Evolutionary conservation across 1,140 invertebrate species (phyloP).

Genomic region (Caenorhabditis brenneri): DNA sequence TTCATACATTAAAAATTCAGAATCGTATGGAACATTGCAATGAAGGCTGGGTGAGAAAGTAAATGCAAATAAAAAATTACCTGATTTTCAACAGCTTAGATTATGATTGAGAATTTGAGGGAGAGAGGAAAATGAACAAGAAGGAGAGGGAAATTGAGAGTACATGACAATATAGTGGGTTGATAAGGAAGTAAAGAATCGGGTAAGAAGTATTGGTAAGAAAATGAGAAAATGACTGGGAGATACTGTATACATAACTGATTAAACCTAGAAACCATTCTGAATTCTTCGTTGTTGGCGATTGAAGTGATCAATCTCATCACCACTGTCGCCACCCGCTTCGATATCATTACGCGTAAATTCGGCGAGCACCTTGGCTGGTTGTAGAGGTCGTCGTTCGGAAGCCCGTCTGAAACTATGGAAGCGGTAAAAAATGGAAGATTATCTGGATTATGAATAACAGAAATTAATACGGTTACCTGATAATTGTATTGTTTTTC

Average conservation of each 20-base stretch:
- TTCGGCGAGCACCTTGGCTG: constrained; percentile 46
- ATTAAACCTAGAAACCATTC: not conserved
- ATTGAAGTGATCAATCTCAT: not conserved
- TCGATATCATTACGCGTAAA: constrained; percentile 35
- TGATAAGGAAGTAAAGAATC: not conserved
- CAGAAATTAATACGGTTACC: not conserved
- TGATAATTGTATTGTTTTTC: constrained; percentile 47
- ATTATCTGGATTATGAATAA: too few species aligned
- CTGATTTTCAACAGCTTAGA: constrained; percentile 34
- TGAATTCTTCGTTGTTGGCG: not conserved
- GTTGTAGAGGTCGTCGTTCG: constrained; percentile 48
- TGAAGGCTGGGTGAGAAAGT: not conserved
- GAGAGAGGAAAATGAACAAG: not conserved
- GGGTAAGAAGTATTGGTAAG: not conserved
- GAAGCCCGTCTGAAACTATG: constrained; percentile 33
- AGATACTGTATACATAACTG: not conserved
- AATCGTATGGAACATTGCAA: not conserved
- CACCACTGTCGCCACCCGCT: not conserved
- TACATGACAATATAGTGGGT: too few species aligned
- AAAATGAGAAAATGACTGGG: not conserved
- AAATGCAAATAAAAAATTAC: constrained; percentile 8
- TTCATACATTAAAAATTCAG: not conserved
- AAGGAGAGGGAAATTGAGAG: not conserved
- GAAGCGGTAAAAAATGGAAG: not conserved
- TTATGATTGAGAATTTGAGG: not conserved